Conservation (phyloP, 2,888 invertebrate species). For the Embidobia sp. region DNA sequence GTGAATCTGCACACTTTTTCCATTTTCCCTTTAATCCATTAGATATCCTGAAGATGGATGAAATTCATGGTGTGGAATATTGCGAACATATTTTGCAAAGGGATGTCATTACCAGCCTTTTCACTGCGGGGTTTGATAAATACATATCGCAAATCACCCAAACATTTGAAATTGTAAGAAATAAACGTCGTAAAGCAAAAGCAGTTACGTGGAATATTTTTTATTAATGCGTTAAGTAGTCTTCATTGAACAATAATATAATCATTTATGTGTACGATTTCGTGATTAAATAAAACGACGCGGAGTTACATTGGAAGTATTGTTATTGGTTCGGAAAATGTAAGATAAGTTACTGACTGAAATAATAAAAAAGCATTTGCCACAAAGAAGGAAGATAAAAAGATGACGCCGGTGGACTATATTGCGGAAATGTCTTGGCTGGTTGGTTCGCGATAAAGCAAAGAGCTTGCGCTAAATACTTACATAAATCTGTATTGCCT, state of each 20-base stretch:
- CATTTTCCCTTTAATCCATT: slow-evolving; percentile 69
- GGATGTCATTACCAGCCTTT: slow-evolving; percentile 47
- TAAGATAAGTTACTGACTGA: slow-evolving; percentile 39
- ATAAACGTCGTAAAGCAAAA: slow-evolving; percentile 28
- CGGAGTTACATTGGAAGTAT: no score
- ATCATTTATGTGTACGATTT: no score
- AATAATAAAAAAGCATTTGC: slow-evolving; percentile 52
- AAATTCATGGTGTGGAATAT: slow-evolving; percentile 67
- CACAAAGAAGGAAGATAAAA: slow-evolving; percentile 45
- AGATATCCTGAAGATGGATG: slow-evolving; percentile 57
- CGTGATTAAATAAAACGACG: neutral
- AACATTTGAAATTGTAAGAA: slow-evolving; percentile 33
- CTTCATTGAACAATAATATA: neutral
- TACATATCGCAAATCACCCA: slow-evolving; percentile 41
- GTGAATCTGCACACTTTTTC: slow-evolving; percentile 69
- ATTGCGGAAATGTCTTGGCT: slow-evolving; percentile 76
- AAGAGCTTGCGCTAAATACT: slow-evolving; percentile 81
- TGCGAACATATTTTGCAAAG: slow-evolving; percentile 69
- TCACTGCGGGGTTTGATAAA: slow-evolving; percentile 37
- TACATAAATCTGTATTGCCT: slow-evolving; percentile 82
- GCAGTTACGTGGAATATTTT: neutral
- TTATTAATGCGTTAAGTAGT: neutral
- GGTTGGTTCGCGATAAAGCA: slow-evolving; percentile 81
- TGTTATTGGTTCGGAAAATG: slow-evolving; percentile 23
- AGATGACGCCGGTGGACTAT: slow-evolving; percentile 51